phyloP scores from a whole-genome alignment of 2,797 vertebrate species.

The Trachurus trachurus region DNA sequence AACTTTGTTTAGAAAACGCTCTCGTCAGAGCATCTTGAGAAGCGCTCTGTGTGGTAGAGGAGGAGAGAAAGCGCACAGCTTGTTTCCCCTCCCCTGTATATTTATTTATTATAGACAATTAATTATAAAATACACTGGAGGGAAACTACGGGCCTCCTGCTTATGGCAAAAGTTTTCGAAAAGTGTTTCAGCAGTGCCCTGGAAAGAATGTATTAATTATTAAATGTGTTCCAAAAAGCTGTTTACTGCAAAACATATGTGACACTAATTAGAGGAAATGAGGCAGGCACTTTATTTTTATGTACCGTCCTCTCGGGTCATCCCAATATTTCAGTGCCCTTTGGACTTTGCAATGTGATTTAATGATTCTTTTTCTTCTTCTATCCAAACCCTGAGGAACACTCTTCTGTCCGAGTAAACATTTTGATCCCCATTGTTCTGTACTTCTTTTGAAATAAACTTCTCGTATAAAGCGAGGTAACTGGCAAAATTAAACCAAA shows the following conservation, averaged over 20 bases:
- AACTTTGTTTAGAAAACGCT: conserved; percentile 70
- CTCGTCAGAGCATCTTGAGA: conserved; percentile 41
- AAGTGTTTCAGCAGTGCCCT: conserved; percentile 52
- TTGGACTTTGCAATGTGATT: conserved; percentile 64
- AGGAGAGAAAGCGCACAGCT: conserved; percentile 44
- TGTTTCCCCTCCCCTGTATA: conserved; percentile 56
- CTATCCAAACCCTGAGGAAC: conserved; percentile 41
- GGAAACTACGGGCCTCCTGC: conserved; percentile 45
- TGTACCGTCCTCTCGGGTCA: conserved; percentile 62
- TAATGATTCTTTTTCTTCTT: conserved; percentile 60
- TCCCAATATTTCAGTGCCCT: conserved; percentile 71
- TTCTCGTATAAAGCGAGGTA: conserved; percentile 28
- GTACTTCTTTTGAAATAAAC: conserved; percentile 50
- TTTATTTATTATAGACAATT: conserved; percentile 78
- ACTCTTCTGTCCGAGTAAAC: conserved; percentile 48
- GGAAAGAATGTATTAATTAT: conserved; percentile 79
- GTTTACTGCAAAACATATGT: conserved; percentile 80
- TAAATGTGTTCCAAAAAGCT: conserved; percentile 76
- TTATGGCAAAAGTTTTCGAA: conserved; percentile 57
- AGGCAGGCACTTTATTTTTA: conserved; percentile 61
- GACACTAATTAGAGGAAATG: conserved; percentile 79
- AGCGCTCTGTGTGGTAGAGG: conserved; percentile 22
- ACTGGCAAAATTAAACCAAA: conserved; percentile 17
- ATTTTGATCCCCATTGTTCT: conserved; percentile 52
- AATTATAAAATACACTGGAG: conserved; percentile 73